Evolutionary conservation across 1,140 invertebrate genomes (phyloP).

Genomic region (Euglossa dilemma): DNA sequence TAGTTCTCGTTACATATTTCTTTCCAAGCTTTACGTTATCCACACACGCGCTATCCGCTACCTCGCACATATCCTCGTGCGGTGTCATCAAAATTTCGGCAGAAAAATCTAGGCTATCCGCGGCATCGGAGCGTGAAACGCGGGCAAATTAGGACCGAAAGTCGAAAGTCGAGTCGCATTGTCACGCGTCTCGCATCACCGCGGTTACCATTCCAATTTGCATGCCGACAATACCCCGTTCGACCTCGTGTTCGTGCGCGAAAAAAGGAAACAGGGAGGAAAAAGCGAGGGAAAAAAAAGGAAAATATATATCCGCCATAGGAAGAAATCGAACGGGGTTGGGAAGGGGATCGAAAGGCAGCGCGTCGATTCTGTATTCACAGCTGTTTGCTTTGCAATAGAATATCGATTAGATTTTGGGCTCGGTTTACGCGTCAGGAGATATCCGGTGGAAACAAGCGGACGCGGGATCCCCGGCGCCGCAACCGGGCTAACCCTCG

Average conservation of each 20-base stretch:
- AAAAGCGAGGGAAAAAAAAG: neutral
- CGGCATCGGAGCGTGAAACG: neutral
- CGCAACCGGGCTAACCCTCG: constrained; percentile 16
- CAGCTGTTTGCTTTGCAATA: constrained; percentile 61
- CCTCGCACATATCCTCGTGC: too few relatives aligned
- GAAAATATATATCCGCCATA: too few relatives aligned
- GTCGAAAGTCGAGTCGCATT: neutral
- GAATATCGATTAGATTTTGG: constrained; percentile 69
- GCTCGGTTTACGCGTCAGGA: constrained; percentile 63
- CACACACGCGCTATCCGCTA: too few relatives aligned
- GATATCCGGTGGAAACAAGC: constrained; percentile 57
- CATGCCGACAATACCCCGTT: constrained; percentile 14
- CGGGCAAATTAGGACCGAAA: neutral
- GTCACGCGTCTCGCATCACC: neutral
- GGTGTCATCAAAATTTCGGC: too few relatives aligned
- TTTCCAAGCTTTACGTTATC: too few relatives aligned
- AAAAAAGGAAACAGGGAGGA: neutral
- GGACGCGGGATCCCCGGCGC: constrained; percentile 8
- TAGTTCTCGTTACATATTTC: too few relatives aligned
- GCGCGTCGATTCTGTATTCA: constrained; percentile 43
- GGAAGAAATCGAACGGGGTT: neutral
- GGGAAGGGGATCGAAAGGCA: neutral
- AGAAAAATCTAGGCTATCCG: too few relatives aligned
- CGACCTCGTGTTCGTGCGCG: neutral
- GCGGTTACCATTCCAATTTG: constrained; percentile 30